Evolutionary conservation across 2,113 vertebrate genomes (phyloP).

Genomic region (Corythornis cristatus): DNA sequence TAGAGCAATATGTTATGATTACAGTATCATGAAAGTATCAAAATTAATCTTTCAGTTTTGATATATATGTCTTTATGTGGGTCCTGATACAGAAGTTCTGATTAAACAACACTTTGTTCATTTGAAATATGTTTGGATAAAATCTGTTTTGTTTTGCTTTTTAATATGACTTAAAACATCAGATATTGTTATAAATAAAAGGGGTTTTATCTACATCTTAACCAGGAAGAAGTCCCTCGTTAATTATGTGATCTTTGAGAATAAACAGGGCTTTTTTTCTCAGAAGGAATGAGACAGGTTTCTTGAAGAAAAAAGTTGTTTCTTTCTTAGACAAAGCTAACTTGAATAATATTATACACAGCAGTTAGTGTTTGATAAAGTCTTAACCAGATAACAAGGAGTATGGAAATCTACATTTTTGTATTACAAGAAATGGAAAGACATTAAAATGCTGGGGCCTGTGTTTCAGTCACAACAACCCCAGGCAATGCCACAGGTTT

Average conservation of each 20-base stretch:
- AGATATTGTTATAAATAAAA: neutral
- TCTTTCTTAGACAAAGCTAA: neutral
- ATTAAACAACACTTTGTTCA: neutral
- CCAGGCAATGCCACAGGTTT: too few relatives aligned
- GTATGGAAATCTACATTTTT: neutral
- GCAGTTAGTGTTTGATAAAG: neutral
- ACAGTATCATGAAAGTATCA: neutral
- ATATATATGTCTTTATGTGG: neutral
- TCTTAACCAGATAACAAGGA: neutral
- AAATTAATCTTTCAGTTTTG: slow-evolving; percentile 19
- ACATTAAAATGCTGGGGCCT: neutral
- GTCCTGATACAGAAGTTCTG: neutral
- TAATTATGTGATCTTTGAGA: neutral
- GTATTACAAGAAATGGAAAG: neutral
- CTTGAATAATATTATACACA: neutral
- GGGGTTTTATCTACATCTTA: neutral
- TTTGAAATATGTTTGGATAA: neutral
- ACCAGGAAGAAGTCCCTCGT: neutral
- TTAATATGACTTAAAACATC: neutral
- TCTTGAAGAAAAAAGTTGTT: neutral
- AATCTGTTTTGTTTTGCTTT: neutral
- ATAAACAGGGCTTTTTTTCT: neutral
- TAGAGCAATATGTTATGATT: neutral
- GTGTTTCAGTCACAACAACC: too few relatives aligned
- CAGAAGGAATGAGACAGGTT: neutral